phyloP scores from a whole-genome alignment of 1,140 invertebrate species.

The Leptonema lineaticorne region DNA sequence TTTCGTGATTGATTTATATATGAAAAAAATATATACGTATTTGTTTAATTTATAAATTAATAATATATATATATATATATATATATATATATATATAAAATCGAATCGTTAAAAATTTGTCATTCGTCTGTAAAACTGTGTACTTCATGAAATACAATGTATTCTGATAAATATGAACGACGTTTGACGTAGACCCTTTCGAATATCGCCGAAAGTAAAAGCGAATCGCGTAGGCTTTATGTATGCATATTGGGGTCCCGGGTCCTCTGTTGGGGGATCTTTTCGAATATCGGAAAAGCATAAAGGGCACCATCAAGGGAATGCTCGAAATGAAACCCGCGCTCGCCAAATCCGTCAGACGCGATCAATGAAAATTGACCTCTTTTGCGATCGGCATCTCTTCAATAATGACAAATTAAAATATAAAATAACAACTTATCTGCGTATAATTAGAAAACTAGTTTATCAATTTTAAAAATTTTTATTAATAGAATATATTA shows the following conservation, averaged over 20 bases:
- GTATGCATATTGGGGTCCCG: constrained; percentile 19
- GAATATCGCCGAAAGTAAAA: neutral
- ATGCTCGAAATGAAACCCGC: constrained; percentile 22
- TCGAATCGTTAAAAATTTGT: neutral
- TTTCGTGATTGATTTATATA: too few species aligned
- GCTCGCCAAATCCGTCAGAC: constrained; percentile 9
- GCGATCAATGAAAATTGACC: neutral
- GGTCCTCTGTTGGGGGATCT: neutral
- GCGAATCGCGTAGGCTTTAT: neutral
- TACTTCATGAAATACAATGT: neutral
- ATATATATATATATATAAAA: neutral
- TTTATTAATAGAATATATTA: too few species aligned
- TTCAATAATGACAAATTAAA: too few species aligned
- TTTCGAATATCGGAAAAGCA: constrained; percentile 25
- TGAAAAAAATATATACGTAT: too few species aligned
- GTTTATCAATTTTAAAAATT: too few species aligned
- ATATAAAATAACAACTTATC: too few species aligned
- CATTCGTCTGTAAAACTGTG: neutral
- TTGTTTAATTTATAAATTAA: too few species aligned
- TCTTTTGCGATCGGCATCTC: too few species aligned
- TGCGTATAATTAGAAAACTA: too few species aligned
- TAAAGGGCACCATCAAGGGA: constrained; percentile 24
- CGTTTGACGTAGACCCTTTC: neutral
- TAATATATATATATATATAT: neutral
- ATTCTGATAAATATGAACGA: neutral